Evolutionary conservation across 2,888 invertebrate species (phyloP), one percentile per base, ranked within the genome.

Genomic region (Mylabris sibirica): DNA sequence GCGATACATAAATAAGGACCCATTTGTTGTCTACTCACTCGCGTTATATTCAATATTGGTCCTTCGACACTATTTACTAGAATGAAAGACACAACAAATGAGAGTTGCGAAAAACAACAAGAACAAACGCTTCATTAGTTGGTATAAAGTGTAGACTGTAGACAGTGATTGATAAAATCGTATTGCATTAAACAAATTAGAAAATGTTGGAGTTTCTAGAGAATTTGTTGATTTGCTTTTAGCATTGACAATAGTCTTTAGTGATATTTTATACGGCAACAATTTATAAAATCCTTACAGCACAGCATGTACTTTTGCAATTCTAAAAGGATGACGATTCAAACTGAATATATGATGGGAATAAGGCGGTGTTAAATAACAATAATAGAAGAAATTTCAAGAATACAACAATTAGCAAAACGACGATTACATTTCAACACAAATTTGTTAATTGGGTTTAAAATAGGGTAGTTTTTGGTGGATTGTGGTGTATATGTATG

Each of bases 1-100:
- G 92, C 92, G 76, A 92, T 92, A 85, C 93, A 92, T 65, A 92
- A 87, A 83, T 92, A 92, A 34, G 92, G 89, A 14, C 92, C 93
- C 93, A 93, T 93, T 81, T 93, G 91, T 68, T 91, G 87, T 67
- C 93, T 87, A 74, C 90, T 91, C 74, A 93, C 91, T 80, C 89
- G 88, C 66, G 88, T 88, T 80, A 92, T 86, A 79, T 89, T 90
- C 78, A 92, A 86, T 68, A 89, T 85, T 12, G 90, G 86, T n/a
- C 92, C 91, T 76, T 90, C 90, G 68, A 90, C 88, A 75, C 88
- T 89, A 63, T 86, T 83, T 80, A 90, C 91, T 90, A 38, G 38
- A 38, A 30, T 30, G 30, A 30, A 30, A 30, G 30, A 8, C 30
- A 30, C 30, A 8, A 30, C 30, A 30, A 38, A 11, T 35, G 11